Evolutionary conservation across 1,140 invertebrate species (phyloP).

Genomic region (Anthonomus grandis): DNA sequence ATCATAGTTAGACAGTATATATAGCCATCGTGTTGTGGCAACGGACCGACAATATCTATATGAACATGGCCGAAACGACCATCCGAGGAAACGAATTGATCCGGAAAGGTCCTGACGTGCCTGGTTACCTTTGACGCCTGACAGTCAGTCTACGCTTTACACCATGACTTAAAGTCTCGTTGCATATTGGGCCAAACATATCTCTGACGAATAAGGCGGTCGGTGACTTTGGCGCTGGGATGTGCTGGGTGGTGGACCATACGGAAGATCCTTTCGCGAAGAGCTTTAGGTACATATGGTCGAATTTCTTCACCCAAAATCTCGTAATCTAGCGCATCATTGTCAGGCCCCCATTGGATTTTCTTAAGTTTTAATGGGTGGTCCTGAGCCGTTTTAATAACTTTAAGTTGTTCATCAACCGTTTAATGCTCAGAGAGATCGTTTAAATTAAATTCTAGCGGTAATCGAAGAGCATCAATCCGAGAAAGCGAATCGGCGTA

Average conservation of each 20-base stretch:
- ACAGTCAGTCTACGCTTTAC: conserved; percentile 25
- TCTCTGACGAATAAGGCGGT: conserved; percentile 8
- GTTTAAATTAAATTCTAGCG: too few relatives aligned
- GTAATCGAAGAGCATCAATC: too few relatives aligned
- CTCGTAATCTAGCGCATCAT: too few relatives aligned
- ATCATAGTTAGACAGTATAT: conserved; percentile 49
- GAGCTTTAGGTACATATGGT: conserved; percentile 27
- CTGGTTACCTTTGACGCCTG: conserved; percentile 36
- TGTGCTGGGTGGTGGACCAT: conserved; percentile 20
- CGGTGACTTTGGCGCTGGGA: conserved; percentile 30
- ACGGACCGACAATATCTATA: conserved; percentile 52
- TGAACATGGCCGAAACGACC: conserved; percentile 44
- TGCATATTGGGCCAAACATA: conserved; percentile 35
- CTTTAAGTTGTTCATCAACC: too few relatives aligned
- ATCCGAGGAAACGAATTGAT: conserved; percentile 9
- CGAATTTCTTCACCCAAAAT: conserved; percentile 25
- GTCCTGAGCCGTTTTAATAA: too few relatives aligned
- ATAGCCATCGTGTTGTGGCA: conserved; percentile 43
- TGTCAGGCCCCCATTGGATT: too few relatives aligned
- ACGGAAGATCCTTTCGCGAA: conserved; percentile 5
- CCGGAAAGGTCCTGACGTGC: conserved; percentile 3
- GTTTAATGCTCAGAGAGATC: too few relatives aligned
- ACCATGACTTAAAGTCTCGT: conserved; percentile 22
- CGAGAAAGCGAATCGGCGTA: too few relatives aligned
- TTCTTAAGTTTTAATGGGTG: too few relatives aligned